Evolutionary conservation across 2,113 vertebrate genomes (phyloP), one percentile per base, ranked within the genome.

Genomic region (Solea solea): DNA sequence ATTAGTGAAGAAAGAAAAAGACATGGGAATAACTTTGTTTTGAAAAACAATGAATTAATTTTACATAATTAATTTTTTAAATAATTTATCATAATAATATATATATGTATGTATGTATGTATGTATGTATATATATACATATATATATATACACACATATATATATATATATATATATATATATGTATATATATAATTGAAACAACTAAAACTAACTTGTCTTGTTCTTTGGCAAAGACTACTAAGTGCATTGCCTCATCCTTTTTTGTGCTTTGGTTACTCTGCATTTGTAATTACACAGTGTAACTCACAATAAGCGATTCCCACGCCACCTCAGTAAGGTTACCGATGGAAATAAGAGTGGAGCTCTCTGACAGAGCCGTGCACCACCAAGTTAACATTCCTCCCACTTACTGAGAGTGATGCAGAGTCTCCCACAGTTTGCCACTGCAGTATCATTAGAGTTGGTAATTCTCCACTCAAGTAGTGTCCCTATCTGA

Each of bases 401-500:
- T 39, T 10, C 45, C 27, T 70, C 39, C 28, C 25, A 28, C 59
- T 81, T 48, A 41, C 39, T n/a, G 49, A 54, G n/a, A 28, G 39
- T 67, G 73, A 73, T 64, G 48, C 57, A 41, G 44, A 77, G 11
- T 48, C 56, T 34, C 34, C 34, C 34, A 34, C 34, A 34, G 3
- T 53, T 66, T 63, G 39, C 40, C 16, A 54, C 25, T 50, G 69
- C 74, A 49, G 57, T 25, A 57, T 77, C 61, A 60, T 68, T 71
- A 64, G 41, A 63, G n/a, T 52, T 42, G 45, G 69, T 52, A 69
- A 70, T 42, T 76, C 58, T 68, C 52, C 5, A 28, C 41, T 60
- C 15, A 53, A 39, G 28, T 14, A n/a, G 13, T 5, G 45, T 52
- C 34, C 54, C 61, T 48, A 9, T 52, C 40, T 52, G 41, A 55